Evolutionary conservation across 2,888 invertebrate genomes (phyloP), one percentile per base, ranked within the genome.

Genomic region (Polietes domitor): DNA sequence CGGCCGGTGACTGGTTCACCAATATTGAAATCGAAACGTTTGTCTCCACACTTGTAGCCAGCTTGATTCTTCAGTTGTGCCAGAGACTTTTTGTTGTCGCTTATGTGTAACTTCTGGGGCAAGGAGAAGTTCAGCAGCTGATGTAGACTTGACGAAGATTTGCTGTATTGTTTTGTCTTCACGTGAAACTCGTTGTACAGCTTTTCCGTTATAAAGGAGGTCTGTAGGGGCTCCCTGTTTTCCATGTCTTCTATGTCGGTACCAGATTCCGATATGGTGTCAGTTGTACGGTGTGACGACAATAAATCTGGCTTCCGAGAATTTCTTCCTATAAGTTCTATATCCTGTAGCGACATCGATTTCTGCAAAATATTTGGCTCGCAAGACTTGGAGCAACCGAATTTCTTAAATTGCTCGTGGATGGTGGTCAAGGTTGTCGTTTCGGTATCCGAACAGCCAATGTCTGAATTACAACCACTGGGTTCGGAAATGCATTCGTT

Each of bases 171-270:
- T 88, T 95, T 95, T 6, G 95, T 95, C 91, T 95, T 95, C 0
- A 95, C 95, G 87, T 95, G 95, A 88, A 95, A 95, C 90, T 95
- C 95, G 3, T 94, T 94, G 90, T 95, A 95, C 32, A 95, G 92
- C 87, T 95, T 94, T 87, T 95, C 95, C 15, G 95, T 95, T 53
- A 95, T 95, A 86, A 93, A 95, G 0, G 95, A 95, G 87, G 94
- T 94, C 76, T 94, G 94, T 5, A 80, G n/a, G 0, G 89, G 89
- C 17, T 89, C 89, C 15, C 89, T 88, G 80, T 91, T 90, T 77
- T 91, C 90, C 73, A 90, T 85, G 78, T 90, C 90, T 17, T 90
- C 91, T 65, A 89, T 85, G 80, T 91, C 91, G 0, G 90, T 91
- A 68, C 90, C 91, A 4, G 91, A 89, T 81, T 91, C 91, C 19